A percentile compares a stretch with the other conserved stretches of the same genome.
phyloP scores from a whole-genome alignment of 2,888 invertebrate genomes.

The Galerucella pusilla region DNA sequence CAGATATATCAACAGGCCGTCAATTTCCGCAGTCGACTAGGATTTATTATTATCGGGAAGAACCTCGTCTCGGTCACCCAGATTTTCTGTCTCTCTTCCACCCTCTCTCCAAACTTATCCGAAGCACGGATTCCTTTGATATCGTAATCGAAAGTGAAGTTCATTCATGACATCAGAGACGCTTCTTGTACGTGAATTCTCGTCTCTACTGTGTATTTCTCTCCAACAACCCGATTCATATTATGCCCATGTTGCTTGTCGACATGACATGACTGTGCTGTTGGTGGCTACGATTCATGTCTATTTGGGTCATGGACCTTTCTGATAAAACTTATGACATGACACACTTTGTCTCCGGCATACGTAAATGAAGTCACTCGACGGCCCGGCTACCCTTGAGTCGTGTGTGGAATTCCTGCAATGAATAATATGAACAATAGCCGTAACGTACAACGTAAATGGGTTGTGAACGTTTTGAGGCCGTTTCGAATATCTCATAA shows the following conservation, averaged over 20 bases:
- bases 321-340: constrained; percentile 51
- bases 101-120: constrained; percentile 45
- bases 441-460: constrained; percentile 35
- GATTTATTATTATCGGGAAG: constrained; percentile 33
- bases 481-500: constrained; percentile 11
- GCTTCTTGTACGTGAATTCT: constrained; percentile 47
- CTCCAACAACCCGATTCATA: constrained; percentile 45
- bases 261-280: constrained; percentile 21
- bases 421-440: constrained; percentile 29
- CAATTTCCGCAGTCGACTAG: constrained; percentile 19
- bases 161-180: constrained; percentile 48
- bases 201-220: constrained; percentile 45
- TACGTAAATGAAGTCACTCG: constrained; percentile 41
- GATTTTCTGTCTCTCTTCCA: constrained; percentile 21
- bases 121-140: constrained; percentile 52
- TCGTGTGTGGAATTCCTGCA: constrained; percentile 33
- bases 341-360: constrained; percentile 45
- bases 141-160: constrained; percentile 51
- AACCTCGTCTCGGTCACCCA: constrained; percentile 36
- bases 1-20: constrained; percentile 29
- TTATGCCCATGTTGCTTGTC: constrained; percentile 40
- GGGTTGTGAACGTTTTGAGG: constrained; percentile 26
- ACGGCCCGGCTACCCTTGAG: constrained; percentile 33
- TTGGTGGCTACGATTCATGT: constrained; percentile 44
- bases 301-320: constrained; percentile 55